Percentiles rank a stretch among this genome's conserved stretches.
phyloP scores from a whole-genome alignment of 1,140 invertebrate species.

The Hyles vespertilio region DNA sequence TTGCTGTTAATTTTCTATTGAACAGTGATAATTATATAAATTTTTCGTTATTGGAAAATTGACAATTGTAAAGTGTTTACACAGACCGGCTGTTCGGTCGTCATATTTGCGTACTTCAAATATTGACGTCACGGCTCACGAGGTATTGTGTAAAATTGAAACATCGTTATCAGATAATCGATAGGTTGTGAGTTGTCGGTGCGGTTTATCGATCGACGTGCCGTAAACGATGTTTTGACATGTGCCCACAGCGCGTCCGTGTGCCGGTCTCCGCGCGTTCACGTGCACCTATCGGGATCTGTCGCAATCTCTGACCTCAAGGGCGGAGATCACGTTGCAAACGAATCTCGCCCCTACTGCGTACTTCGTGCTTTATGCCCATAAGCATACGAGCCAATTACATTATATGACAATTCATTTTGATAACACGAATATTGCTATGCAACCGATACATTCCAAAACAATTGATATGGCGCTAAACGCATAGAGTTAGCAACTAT shows the following conservation, averaged over 20 bases:
- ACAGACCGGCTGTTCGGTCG: not conserved
- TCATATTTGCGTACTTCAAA: slow-evolving; percentile 4
- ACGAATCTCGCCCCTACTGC: slow-evolving; percentile 8
- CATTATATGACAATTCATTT: too few relatives aligned
- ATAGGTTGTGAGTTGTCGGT: slow-evolving; percentile 10
- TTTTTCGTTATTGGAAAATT: too few relatives aligned
- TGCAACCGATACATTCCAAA: too few relatives aligned
- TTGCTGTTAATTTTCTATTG: too few relatives aligned
- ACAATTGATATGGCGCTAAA: too few relatives aligned
- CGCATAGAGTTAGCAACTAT: too few relatives aligned
- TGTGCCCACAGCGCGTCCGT: slow-evolving; percentile 28
- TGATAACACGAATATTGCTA: too few relatives aligned
- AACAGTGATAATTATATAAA: not conserved
- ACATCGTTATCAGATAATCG: slow-evolving; percentile 23
- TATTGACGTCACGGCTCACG: slow-evolving; percentile 15
- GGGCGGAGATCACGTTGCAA: slow-evolving; percentile 38
- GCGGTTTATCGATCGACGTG: slow-evolving; percentile 24
- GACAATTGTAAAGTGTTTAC: too few relatives aligned
- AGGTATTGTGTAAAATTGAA: slow-evolving; percentile 19
- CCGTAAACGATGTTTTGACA: slow-evolving; percentile 26
- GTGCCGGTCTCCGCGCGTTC: slow-evolving; percentile 23
- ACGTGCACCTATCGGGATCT: slow-evolving; percentile 37
- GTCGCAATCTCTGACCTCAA: slow-evolving; percentile 42
- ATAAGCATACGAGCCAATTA: too few relatives aligned
- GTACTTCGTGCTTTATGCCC: not conserved